A percentile compares a stretch with the other conserved stretches of the same genome.
Evolutionary conservation across 2,888 invertebrate genomes (phyloP).

Genomic region (Heterodera filipjevi): DNA sequence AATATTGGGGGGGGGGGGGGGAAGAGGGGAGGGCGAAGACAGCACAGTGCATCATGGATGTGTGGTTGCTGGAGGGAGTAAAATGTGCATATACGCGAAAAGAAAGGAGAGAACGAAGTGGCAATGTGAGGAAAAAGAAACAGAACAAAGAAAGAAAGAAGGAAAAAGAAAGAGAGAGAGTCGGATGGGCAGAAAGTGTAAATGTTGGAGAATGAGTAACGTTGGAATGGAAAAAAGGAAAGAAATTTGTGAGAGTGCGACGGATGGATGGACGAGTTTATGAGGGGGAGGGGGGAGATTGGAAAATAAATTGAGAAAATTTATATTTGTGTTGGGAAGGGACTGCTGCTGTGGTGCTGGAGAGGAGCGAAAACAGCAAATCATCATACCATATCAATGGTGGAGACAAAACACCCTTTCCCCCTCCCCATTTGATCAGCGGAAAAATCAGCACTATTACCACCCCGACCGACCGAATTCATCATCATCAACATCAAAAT

Average conservation of each 20-base stretch:
- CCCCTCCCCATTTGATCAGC: neutral
- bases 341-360: neutral
- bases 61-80: neutral
- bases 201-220: neutral
- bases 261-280: constrained; percentile 6
- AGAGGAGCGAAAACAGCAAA: constrained; percentile 3
- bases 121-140: neutral
- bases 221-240: neutral
- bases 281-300: neutral
- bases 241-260: constrained; percentile 2
- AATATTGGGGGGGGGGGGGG: neutral
- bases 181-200: neutral
- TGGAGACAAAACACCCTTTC: neutral
- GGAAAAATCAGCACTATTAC: neutral
- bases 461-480: neutral
- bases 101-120: neutral
- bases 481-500: too few relatives aligned
- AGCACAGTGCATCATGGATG: neutral
- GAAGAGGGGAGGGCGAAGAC: neutral
- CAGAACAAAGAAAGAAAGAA: neutral
- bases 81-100: neutral
- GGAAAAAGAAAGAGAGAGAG: neutral
- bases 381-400: neutral
- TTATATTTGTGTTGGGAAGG: neutral
- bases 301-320: neutral